Evolutionary conservation across 2,113 vertebrate species (phyloP).

Genomic region (Tringa solitaria): DNA sequence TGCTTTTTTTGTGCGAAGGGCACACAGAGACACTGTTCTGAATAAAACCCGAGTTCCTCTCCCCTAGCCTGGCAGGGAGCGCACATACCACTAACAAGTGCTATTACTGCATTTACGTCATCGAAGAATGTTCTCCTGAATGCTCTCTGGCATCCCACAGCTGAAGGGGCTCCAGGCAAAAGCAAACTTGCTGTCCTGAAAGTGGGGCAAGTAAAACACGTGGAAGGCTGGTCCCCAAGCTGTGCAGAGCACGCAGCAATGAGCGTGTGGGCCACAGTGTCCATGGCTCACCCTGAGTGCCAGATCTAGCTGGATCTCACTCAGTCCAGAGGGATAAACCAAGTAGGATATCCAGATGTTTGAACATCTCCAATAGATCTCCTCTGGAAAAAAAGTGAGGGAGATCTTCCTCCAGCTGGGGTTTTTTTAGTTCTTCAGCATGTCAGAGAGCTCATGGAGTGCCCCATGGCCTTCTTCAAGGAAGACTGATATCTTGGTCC

Average conservation of each 20-base stretch:
- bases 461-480: not conserved
- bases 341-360: not conserved
- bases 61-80: conserved; percentile 61
- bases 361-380: not conserved
- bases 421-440: not conserved
- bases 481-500: not conserved
- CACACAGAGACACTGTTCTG: conserved; percentile 1
- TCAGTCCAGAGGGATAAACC: not conserved
- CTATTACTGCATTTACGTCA: conserved; percentile 59
- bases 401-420: not conserved
- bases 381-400: not conserved
- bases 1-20: not conserved
- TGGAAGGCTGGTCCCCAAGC: not conserved
- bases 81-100: conserved; percentile 18
- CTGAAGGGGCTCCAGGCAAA: conserved; percentile 56
- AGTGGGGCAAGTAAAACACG: not conserved
- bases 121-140: conserved; percentile 57
- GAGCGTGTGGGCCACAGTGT: rapidly evolving
- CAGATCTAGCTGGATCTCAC: not conserved
- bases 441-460: not conserved
- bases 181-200: conserved; percentile 4
- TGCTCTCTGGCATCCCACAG: conserved; percentile 9
- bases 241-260: rapidly evolving
- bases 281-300: rapidly evolving
- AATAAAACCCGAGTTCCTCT: not conserved